Base-by-base conservation (phyloP, 2,888 invertebrate genomes). In the Megalurothrips usitatus region DNA sequence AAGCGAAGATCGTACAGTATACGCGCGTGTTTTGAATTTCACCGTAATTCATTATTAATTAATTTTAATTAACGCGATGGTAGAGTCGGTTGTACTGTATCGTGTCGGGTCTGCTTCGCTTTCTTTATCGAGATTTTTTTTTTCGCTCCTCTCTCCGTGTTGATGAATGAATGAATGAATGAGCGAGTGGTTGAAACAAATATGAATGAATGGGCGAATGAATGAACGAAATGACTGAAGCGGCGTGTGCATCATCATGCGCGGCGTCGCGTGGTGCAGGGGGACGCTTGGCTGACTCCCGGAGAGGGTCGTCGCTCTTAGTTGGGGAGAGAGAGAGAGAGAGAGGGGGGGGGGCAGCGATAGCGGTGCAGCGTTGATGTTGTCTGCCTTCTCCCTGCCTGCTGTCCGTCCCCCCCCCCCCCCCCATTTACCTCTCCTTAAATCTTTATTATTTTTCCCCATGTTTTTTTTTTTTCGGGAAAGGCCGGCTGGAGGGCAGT, bases 271-370 rank as follows among this genome's bases (percentile, higher is more conserved):
- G 58, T 17, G 58, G 58, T 14, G 14, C 11, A 17, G 58, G 19
- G 58, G 58, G 58, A 58, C 58, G 58, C 58, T 58, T 58, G 14
- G 58, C 58, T 58, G 58, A 43, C 58, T 58, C 19, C 58, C 58
- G 58, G 19, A 58, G 58, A 19, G 26, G 68, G 68, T 75, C 68
- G 68, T 75, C 68, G 68, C 68, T 75, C 68, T 26, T 23, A 26
- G 12, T n/a, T 12, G 68, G 26, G 26, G 23, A 12, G 68, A 26
- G 9, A 26, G 14, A 52, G 19, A 52, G 52, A 52, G 19, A 52
- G 19, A 8, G 58, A 19, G 58, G 58, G 58, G 58, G 14, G 58
- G 8, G 58, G 68, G 12, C 68, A 14, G 58, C 34, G 58, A 58
- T 17, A 58, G 58, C 19, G 58, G 11, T 58, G 58, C 6, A 58